A percentile compares a stretch with the other conserved stretches of the same genome.
These are phyloP conservation scores for Caenorhabditis sp. DNA, from an alignment of 2,888 invertebrate genomes.

Conservation along the genomic window DNA sequence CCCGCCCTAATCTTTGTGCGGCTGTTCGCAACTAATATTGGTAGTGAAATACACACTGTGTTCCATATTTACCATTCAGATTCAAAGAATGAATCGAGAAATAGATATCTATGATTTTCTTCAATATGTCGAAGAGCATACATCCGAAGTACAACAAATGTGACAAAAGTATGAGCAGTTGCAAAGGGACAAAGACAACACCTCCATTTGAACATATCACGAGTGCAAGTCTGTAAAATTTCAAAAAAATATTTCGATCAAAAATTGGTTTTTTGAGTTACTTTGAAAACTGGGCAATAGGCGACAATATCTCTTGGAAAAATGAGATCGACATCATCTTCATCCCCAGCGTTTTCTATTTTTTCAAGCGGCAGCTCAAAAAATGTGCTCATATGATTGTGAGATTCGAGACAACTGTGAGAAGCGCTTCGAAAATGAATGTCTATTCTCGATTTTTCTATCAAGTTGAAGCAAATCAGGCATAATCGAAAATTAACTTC, in stretches of 20 bases:
- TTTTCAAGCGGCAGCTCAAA: not conserved
- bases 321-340: constrained; percentile 5
- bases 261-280: not conserved
- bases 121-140: constrained; percentile 25
- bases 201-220: constrained; percentile 28
- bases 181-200: constrained; percentile 20
- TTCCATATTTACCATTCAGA: constrained; percentile 26
- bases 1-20: too few species aligned
- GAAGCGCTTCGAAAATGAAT: constrained; percentile 4
- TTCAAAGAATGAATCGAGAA: constrained; percentile 19
- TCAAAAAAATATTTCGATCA: not conserved
- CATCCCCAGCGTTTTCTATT: not conserved
- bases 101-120: constrained; percentile 13
- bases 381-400: not conserved
- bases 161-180: constrained; percentile 13
- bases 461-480: constrained; percentile 1
- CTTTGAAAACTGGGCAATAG: constrained; percentile 15
- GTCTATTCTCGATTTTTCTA: not conserved
- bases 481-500: constrained; percentile 9
- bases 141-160: constrained; percentile 23
- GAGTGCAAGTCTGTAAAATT: constrained; percentile 1
- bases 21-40: too few species aligned
- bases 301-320: constrained; percentile 15
- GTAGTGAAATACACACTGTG: too few species aligned
- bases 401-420: constrained; percentile 1